Evolutionary conservation across 2,888 invertebrate species (phyloP).

Genomic region (Epistrophella euchroma): DNA sequence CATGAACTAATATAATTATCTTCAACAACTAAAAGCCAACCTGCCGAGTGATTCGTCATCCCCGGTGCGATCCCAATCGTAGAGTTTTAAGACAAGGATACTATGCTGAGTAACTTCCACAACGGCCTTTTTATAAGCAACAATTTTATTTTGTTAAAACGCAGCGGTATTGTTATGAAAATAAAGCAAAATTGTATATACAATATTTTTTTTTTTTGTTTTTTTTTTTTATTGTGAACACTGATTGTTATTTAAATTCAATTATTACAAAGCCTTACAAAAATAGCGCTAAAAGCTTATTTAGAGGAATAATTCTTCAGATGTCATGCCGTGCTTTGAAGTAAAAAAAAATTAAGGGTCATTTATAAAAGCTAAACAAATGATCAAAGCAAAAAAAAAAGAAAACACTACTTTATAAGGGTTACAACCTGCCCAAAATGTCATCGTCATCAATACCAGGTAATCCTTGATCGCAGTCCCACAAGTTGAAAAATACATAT

Average conservation of each 20-base stretch:
- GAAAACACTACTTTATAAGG: slow-evolving; percentile 76
- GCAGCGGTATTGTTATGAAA: slow-evolving; percentile 54
- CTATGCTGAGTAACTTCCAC: slow-evolving; percentile 86
- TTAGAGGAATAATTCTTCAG: not conserved
- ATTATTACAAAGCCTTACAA: slow-evolving; percentile 14
- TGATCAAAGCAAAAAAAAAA: slow-evolving; percentile 52
- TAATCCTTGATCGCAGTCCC: slow-evolving; percentile 93
- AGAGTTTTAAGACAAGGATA: slow-evolving; percentile 88
- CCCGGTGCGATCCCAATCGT: slow-evolving; percentile 96
- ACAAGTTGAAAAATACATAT: slow-evolving; percentile 89
- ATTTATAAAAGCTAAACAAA: slow-evolving; percentile 22
- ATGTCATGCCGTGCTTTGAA: slow-evolving; percentile 7
- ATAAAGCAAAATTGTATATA: slow-evolving; percentile 62
- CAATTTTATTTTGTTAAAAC: slow-evolving; percentile 44
- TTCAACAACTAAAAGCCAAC: slow-evolving; percentile 84
- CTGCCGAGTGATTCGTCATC: slow-evolving; percentile 97
- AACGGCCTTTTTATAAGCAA: slow-evolving; percentile 84
- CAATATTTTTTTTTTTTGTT: slow-evolving; percentile 20
- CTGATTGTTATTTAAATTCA: not conserved
- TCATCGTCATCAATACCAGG: slow-evolving; percentile 91
- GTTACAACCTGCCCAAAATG: slow-evolving; percentile 92
- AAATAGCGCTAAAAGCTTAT: slow-evolving; percentile 9
- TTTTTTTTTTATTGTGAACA: not conserved
- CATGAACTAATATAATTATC: not conserved
- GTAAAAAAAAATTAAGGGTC: not conserved